Conservation (phyloP, 2,797 vertebrate genomes). For the Triplophysa yarkandensis region DNA sequence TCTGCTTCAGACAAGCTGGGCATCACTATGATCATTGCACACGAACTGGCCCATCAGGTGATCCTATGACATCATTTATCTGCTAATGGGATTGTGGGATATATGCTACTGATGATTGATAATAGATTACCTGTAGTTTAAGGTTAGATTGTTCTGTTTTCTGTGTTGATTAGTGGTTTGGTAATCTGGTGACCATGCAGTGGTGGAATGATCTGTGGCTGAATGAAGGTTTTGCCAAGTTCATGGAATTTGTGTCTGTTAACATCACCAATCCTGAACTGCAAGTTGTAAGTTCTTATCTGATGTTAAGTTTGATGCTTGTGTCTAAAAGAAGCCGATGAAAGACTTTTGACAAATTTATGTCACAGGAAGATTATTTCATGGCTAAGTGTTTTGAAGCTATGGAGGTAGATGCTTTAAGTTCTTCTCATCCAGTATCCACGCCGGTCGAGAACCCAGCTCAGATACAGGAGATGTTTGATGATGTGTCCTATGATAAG, state of each 20-base stretch:
- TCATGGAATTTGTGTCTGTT: conserved; percentile 91
- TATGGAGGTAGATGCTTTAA: conserved; percentile 88
- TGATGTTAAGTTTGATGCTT: neutral
- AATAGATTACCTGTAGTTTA: no score
- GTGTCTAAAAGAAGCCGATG: neutral
- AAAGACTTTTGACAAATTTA: neutral
- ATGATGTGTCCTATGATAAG: conserved; percentile 91
- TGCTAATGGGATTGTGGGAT: neutral
- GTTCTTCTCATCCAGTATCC: conserved; percentile 89
- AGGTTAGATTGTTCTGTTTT: neutral
- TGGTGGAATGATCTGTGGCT: conserved; percentile 98
- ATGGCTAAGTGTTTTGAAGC: conserved; percentile 84
- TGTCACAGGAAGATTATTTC: conserved; percentile 83
- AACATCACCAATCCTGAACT: conserved; percentile 86
- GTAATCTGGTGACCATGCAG: conserved; percentile 95
- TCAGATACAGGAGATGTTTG: conserved; percentile 93
- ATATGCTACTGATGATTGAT: neutral
- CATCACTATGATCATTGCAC: conserved; percentile 84
- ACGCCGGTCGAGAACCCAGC: conserved; percentile 84
- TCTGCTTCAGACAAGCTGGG: conserved; percentile 82
- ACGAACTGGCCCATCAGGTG: conserved; percentile 92
- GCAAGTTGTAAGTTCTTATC: conserved; percentile 80
- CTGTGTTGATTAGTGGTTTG: conserved; percentile 84
- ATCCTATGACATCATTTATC: neutral
- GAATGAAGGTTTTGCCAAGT: conserved; percentile 93